These are phyloP conservation scores for Chelonus formosanus DNA, from an alignment of 2,888 invertebrate species.

Conservation along the genomic window DNA sequence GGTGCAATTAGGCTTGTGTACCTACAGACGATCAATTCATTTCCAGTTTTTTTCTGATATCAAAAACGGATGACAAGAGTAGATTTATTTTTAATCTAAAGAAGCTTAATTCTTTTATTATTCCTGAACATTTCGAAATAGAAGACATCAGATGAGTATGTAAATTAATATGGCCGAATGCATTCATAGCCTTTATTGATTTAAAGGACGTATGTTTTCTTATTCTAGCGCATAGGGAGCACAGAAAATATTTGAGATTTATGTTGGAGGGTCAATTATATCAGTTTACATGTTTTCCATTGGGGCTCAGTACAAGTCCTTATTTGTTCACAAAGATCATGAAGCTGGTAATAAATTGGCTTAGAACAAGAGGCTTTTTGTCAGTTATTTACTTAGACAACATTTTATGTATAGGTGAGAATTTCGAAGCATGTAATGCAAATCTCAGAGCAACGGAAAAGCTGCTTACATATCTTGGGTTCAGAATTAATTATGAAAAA, in stretches of 20 bases:
- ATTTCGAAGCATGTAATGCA: too few species aligned
- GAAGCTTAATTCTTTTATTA: neutral
- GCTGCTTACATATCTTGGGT: conserved; percentile 28
- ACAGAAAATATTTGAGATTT: conserved; percentile 16
- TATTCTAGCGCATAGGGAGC: neutral
- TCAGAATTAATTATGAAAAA: conserved; percentile 27
- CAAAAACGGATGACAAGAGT: neutral
- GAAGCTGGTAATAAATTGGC: conserved; percentile 20
- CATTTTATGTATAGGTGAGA: too few species aligned
- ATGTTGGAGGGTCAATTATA: neutral
- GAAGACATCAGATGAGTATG: conserved; percentile 4
- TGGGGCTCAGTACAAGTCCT: neutral
- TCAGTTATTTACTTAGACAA: too few species aligned
- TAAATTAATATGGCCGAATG: neutral
- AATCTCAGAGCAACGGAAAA: conserved; percentile 19
- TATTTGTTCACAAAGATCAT: conserved; percentile 3
- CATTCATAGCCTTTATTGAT: conserved; percentile 7
- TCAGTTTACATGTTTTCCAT: conserved; percentile 2
- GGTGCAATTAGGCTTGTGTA: conserved; percentile 12
- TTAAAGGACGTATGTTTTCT: conserved; percentile 2
- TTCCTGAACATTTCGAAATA: conserved; percentile 7
- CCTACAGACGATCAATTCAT: conserved; percentile 1
- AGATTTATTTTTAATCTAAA: conserved; percentile 5
- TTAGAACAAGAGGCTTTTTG: too few species aligned
- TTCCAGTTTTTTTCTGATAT: conserved; percentile 1